These are phyloP conservation scores for Lepidostoma basale DNA, from an alignment of 1,140 invertebrate species.

Conservation along the genomic window DNA sequence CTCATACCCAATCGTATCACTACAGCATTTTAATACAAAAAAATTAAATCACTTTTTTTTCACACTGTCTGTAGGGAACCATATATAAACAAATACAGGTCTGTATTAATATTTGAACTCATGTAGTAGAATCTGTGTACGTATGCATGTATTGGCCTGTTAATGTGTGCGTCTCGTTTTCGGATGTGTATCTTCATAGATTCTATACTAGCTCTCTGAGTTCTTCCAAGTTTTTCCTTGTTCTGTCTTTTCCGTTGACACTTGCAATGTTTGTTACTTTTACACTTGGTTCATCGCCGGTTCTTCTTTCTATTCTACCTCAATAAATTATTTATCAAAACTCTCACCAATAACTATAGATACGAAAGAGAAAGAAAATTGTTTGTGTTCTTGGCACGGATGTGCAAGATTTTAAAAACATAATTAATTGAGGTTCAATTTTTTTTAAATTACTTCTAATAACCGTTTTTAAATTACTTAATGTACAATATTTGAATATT, in stretches of 20 bases:
- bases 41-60: conserved; percentile 44
- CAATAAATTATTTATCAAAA: neutral
- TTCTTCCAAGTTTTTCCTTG: conserved; percentile 12
- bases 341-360: too few relatives aligned
- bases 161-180: conserved; percentile 43
- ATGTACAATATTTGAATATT: too few relatives aligned
- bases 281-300: conserved; percentile 7
- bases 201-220: conserved; percentile 20
- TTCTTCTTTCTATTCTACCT: neutral
- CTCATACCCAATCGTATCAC: neutral
- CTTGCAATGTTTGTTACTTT: conserved; percentile 20
- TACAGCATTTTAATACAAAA: conserved; percentile 18
- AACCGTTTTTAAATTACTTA: too few relatives aligned
- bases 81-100: conserved; percentile 63
- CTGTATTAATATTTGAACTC: conserved; percentile 52
- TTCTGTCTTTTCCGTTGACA: conserved; percentile 22
- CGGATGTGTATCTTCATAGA: conserved; percentile 37
- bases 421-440: too few relatives aligned
- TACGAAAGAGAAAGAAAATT: too few relatives aligned
- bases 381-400: too few relatives aligned
- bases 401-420: too few relatives aligned
- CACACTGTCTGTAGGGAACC: conserved; percentile 59
- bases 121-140: conserved; percentile 41
- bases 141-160: conserved; percentile 44
- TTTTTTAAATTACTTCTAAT: too few relatives aligned